A percentile compares a stretch with the other conserved stretches of the same genome.
phyloP scores from a whole-genome alignment of 2,888 invertebrate genomes.

The Dusona sp. region DNA sequence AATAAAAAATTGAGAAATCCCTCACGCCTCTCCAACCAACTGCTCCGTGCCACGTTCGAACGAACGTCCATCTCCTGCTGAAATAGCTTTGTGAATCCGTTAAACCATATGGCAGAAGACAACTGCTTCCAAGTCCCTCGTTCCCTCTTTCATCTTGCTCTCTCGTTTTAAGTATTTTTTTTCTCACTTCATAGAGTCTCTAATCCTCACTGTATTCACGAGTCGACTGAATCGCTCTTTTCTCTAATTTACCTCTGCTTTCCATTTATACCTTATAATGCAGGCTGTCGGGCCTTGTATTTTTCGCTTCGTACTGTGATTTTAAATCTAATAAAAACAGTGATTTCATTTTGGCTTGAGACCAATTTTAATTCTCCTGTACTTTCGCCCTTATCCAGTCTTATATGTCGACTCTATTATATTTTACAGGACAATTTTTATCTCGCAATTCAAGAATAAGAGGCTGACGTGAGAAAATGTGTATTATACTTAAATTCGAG shows the following conservation, averaged over 20 bases:
- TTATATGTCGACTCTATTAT: constrained; percentile 3
- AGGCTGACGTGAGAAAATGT: constrained; percentile 13
- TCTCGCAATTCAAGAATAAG: background rate
- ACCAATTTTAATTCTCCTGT: constrained; percentile 7
- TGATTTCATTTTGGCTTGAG: constrained; percentile 23
- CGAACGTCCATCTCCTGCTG: constrained; percentile 33
- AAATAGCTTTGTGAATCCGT: constrained; percentile 20
- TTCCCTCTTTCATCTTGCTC: constrained; percentile 26
- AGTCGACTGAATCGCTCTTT: constrained; percentile 12
- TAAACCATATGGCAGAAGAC: constrained; percentile 29
- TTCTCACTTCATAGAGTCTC: constrained; percentile 20
- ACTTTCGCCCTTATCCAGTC: background rate
- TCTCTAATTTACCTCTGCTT: constrained; percentile 17
- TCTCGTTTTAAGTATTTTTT: constrained; percentile 28
- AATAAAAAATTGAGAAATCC: constrained; percentile 70
- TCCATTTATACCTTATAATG: constrained; percentile 7
- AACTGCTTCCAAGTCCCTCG: constrained; percentile 24
- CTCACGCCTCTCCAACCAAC: constrained; percentile 39
- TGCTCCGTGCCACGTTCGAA: constrained; percentile 11
- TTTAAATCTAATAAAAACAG: constrained; percentile 42
- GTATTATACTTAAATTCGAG: background rate
- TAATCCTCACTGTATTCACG: constrained; percentile 13
- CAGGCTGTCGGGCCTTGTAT: background rate
- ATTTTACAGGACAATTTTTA: background rate
- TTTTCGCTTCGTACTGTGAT: background rate